These are phyloP conservation scores for Luperina testacea DNA, from an alignment of 2,888 invertebrate genomes.

Conservation along the genomic window DNA sequence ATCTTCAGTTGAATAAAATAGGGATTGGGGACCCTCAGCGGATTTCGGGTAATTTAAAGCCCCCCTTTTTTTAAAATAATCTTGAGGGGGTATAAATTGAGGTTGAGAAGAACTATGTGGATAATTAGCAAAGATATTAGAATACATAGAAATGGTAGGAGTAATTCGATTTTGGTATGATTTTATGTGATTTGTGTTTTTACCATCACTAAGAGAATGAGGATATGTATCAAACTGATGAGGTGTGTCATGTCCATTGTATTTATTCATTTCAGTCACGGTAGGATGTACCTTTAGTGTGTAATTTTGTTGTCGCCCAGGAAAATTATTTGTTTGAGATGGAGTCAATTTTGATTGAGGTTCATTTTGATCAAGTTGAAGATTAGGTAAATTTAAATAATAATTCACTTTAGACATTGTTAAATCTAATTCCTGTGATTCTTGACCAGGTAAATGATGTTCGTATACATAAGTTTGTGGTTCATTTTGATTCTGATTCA, in stretches of 20 bases:
- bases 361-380: background rate
- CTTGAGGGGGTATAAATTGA: background rate
- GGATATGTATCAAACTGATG: background rate
- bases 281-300: background rate
- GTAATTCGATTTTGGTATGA: background rate
- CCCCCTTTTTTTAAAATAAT: background rate
- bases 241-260: background rate
- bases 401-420: conserved; percentile 13
- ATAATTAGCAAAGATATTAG: background rate
- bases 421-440: conserved; percentile 4
- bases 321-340: background rate
- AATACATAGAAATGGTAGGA: background rate
- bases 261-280: background rate
- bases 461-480: background rate
- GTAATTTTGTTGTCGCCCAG: background rate
- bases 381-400: conserved; percentile 20
- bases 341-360: background rate
- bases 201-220: background rate
- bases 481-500: background rate
- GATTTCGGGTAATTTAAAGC: background rate
- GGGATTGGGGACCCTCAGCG: background rate
- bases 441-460: conserved; percentile 3
- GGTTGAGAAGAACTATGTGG: background rate
- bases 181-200: background rate
- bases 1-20: background rate